Evolutionary conservation across 2,113 vertebrate genomes (phyloP).

Genomic region (Macroglossus sobrinus): DNA sequence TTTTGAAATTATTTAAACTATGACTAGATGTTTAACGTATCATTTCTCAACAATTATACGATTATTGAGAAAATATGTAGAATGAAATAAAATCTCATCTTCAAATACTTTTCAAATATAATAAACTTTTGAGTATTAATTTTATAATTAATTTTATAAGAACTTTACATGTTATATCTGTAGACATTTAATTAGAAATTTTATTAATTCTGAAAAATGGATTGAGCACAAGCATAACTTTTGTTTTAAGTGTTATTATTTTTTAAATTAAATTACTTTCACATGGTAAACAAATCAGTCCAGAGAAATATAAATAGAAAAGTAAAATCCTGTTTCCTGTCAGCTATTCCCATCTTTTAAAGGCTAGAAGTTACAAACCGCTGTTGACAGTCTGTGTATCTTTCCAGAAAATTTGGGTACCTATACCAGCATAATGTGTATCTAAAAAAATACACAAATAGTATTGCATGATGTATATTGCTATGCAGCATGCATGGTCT

Average conservation of each 20-base stretch:
- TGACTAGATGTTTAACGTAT: not conserved
- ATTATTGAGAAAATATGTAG: not conserved
- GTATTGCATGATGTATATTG: not conserved
- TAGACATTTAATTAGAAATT: not conserved
- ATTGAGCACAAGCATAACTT: not conserved
- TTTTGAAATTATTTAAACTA: constrained; percentile 13
- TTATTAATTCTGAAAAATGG: not conserved
- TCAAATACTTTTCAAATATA: not conserved
- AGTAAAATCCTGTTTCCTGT: not conserved
- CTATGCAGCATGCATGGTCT: not conserved
- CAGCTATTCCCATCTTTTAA: not conserved
- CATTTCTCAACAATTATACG: not conserved
- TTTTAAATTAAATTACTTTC: not conserved
- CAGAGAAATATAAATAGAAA: not conserved
- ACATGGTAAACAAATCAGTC: not conserved
- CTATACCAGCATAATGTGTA: not conserved
- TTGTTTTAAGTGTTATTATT: not conserved
- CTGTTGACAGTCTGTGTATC: not conserved
- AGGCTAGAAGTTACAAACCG: not conserved
- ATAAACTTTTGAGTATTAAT: not conserved
- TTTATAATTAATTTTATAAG: not conserved
- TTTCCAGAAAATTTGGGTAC: not conserved
- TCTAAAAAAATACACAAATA: not conserved
- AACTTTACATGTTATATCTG: not conserved
- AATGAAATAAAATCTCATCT: constrained; percentile 3